Conservation (phyloP, 2,797 vertebrate species). For the Coregonus suidteri region DNA sequence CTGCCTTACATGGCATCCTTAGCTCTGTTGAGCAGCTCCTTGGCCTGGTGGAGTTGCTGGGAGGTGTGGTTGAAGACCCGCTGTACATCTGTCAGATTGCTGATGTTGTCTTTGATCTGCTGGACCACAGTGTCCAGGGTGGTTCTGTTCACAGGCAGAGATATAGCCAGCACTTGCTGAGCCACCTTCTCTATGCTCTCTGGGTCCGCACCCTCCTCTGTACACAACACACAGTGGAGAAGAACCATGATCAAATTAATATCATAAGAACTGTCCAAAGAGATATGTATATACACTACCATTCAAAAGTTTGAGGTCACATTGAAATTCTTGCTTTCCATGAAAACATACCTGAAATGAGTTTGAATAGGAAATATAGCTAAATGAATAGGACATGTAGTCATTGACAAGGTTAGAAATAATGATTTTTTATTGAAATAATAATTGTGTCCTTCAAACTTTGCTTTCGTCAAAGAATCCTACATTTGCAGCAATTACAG, state of each 20-base stretch:
- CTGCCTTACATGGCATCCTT: slow-evolving; percentile 74
- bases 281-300: no score
- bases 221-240: slow-evolving; percentile 11
- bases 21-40: slow-evolving; percentile 74
- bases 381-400: no score
- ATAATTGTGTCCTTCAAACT: no score
- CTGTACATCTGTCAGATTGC: slow-evolving; percentile 75
- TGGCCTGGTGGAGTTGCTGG: slow-evolving; percentile 67
- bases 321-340: no score
- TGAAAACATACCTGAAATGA: no score
- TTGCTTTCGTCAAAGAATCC: no score
- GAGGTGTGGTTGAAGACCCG: slow-evolving; percentile 76
- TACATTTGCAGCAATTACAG: no score
- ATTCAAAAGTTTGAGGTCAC: no score
- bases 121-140: slow-evolving; percentile 66
- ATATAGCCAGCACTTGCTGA: slow-evolving; percentile 79
- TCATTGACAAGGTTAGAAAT: no score
- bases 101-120: slow-evolving; percentile 77
- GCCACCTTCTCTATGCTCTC: slow-evolving; percentile 86
- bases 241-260: not conserved
- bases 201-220: slow-evolving; percentile 87
- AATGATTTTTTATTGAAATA: no score
- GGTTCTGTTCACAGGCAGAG: slow-evolving; percentile 73
- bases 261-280: not conserved
- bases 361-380: no score